phyloP scores from a whole-genome alignment of 2,888 invertebrate genomes.

The Glyphotaelius pellucidus region DNA sequence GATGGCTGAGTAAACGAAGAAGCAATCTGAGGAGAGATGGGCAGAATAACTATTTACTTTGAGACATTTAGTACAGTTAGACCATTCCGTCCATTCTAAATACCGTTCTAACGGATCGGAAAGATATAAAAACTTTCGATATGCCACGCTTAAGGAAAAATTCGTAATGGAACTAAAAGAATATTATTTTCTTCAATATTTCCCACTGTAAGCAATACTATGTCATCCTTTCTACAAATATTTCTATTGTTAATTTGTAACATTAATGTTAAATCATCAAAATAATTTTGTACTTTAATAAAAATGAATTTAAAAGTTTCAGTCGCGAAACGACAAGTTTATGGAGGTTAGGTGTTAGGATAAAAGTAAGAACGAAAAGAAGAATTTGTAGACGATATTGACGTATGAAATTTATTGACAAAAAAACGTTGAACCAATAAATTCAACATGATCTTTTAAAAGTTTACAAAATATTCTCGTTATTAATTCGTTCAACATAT shows the following conservation, averaged over 20 bases:
- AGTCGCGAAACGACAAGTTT: not conserved
- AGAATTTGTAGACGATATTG: not conserved
- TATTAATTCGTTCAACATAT: no score
- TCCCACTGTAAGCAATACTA: not conserved
- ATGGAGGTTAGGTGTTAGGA: not conserved
- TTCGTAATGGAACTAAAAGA: not conserved
- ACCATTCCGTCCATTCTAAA: not conserved
- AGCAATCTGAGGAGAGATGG: not conserved
- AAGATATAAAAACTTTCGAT: slow-evolving; percentile 35
- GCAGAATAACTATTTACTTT: not conserved
- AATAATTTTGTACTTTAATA: not conserved
- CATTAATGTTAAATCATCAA: not conserved
- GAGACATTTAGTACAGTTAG: not conserved
- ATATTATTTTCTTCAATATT: slow-evolving; percentile 23
- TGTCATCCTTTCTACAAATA: not conserved
- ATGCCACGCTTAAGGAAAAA: slow-evolving; percentile 2
- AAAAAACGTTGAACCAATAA: not conserved
- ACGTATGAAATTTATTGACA: not conserved
- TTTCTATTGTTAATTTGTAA: not conserved
- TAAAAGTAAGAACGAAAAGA: not conserved
- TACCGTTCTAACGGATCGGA: slow-evolving; percentile 28
- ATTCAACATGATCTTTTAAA: no score
- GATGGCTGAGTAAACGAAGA: not conserved
- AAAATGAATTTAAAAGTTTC: no score
- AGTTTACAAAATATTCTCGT: no score